A percentile compares a stretch with the other conserved stretches of the same genome.
Conservation (phyloP, 2,888 invertebrate species). For the Sisyra nigra region DNA sequence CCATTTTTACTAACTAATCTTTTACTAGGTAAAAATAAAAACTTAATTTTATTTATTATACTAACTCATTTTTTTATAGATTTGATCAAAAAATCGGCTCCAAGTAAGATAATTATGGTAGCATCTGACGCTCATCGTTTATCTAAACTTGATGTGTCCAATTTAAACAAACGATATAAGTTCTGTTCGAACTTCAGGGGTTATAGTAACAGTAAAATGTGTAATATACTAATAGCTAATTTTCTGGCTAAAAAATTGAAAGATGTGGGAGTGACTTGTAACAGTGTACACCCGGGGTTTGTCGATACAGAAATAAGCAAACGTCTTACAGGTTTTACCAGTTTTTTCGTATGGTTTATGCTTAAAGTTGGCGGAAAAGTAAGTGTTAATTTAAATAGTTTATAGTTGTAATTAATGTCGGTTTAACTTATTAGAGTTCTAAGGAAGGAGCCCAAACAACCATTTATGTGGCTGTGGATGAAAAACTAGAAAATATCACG, state of each 20-base stretch:
- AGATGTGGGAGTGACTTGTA: conserved; percentile 23
- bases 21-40: conserved; percentile 27
- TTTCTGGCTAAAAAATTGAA: conserved; percentile 24
- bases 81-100: conserved; percentile 21
- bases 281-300: conserved; percentile 29
- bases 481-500: conserved; percentile 34
- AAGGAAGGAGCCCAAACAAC: conserved; percentile 22
- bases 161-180: conserved; percentile 27
- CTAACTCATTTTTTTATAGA: conserved; percentile 16
- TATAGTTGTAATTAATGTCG: too few relatives aligned
- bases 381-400: too few relatives aligned
- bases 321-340: too few relatives aligned
- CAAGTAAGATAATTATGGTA: conserved; percentile 23
- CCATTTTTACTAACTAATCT: conserved; percentile 47
- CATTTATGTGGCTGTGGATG: conserved; percentile 18
- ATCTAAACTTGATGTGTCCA: not conserved
- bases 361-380: too few relatives aligned
- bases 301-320: conserved; percentile 1
- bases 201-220: conserved; percentile 24
- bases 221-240: conserved; percentile 23
- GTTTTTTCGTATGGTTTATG: conserved; percentile 17
- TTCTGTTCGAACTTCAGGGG: conserved; percentile 19
- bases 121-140: conserved; percentile 14
- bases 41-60: too few relatives aligned
- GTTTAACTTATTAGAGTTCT: too few relatives aligned